Evolutionary conservation across 2,797 vertebrate species (phyloP), one percentile per base, ranked within the genome.

Genomic region (Phataginus tetradactyla): DNA sequence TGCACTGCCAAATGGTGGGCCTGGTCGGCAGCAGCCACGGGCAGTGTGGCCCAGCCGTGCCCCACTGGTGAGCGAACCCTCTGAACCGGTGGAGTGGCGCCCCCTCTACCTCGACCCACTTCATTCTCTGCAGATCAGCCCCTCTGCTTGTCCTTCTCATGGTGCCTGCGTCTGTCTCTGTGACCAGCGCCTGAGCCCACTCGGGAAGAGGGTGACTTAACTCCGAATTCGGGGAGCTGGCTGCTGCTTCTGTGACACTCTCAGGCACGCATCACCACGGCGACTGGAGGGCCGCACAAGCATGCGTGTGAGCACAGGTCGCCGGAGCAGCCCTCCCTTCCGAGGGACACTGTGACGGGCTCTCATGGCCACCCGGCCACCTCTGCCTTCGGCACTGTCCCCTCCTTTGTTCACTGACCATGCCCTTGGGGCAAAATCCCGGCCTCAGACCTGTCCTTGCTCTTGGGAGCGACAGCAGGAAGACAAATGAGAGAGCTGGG

Each of bases 201-300:
- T 39, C 64, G 74, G 49, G 45, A 93, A 83, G 77, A 88, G 71
- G 53, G 71, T 84, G 92, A 90, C 94, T 96, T 93, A 91, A 81
- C 49, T 85, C 49, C 1, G 0, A 39, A 86, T 92, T 81, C 78
- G 37, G 75, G 68, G 69, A 86, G 84, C 59, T 49, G 63, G 69
- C 92, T 72, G 53, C 86, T 37, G 77, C 75, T 59, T 74, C 87
- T 90, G 64, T 93, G 89, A 91, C 66, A 96, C 91, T 83, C 88
- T 69, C 45, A 51, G 13, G 3, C 32, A 34, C 15, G 7, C 3
- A 55, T 97, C 79, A 80, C 96, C 95, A 97, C 97, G 94, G 97
- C 86, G 96, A 97, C 97, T 7, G 5, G 66, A 88, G 57, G 7
- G 34, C 91, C 5, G 2, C 8, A 9, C 63, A 51, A 0, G 1